Base-by-base conservation (phyloP, 2,797 vertebrate species). In the Pampus argenteus region DNA sequence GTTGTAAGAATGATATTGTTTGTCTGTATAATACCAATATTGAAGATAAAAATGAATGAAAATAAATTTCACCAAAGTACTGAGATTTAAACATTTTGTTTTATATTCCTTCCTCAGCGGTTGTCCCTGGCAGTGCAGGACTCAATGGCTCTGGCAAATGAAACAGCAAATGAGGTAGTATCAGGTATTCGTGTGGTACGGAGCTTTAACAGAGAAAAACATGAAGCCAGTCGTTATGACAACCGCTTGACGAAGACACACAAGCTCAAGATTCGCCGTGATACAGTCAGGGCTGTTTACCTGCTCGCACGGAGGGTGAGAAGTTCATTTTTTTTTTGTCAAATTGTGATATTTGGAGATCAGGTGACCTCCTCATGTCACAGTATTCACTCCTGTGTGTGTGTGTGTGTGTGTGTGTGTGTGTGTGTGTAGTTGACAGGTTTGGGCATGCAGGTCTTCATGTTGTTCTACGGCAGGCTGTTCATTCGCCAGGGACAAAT, bases 401-500 rank as follows among this genome's bases (percentile, higher is more conserved):
- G 11, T 66, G 26, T 59, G 26, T 70, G 29, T 68, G n/a, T 49
- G 6, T 56, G 50, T 26, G 38, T 82, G 34, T 72, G 20, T 71
- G 6, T 68, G 57, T 76, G n/a, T 57, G 0, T 71, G 23, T 25
- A 92, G 91, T 13, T 91, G 29, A 83, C 86, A 80, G 92, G 82
- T 2, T 0, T 95, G 82, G 88, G 0, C 10, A 93, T 94, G 85
- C 85, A 95, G 74, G 91, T 95, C 5, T n/a, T 93, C 0, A 89
- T 97, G 81, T 76, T 98, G 56, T 94, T 81, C 74, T 94, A 90
- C 0, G 96, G 95, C 0, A 86, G 94, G 28, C 83, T 77, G 59
- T 94, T 96, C 74, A 95, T 97, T 22, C 82, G 45, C 1, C 81
- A 48, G 0, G 94, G 95, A 6, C 86, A 94, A 60, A 91, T 98